These are phyloP conservation scores for Rosalia funebris DNA, from an alignment of 2,888 invertebrate species.

Conservation along the genomic window DNA sequence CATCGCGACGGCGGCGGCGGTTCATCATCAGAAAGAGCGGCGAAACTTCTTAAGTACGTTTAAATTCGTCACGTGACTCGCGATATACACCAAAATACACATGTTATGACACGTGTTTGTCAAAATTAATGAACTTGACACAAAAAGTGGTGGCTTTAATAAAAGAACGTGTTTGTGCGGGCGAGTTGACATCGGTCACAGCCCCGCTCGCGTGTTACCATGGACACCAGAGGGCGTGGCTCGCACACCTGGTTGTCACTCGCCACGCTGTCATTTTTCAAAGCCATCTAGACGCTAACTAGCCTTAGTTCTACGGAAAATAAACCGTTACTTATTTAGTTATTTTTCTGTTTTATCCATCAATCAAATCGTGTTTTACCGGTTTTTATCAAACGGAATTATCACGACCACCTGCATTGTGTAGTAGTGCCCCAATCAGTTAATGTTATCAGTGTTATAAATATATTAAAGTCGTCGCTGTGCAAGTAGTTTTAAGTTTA, in stretches of 20 bases:
- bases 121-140: slow-evolving; percentile 60
- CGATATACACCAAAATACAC: slow-evolving; percentile 45
- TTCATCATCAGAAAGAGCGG: slow-evolving; percentile 20
- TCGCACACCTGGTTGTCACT: slow-evolving; percentile 54
- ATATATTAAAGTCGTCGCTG: no score
- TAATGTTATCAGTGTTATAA: no score
- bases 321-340: slow-evolving; percentile 21
- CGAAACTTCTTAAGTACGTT: no score
- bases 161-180: slow-evolving; percentile 55
- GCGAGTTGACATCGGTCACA: slow-evolving; percentile 55
- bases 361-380: slow-evolving; percentile 12
- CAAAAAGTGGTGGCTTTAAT: slow-evolving; percentile 55
- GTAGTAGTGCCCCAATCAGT: no score
- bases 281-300: slow-evolving; percentile 27
- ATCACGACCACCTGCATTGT: no score
- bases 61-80: slow-evolving; percentile 26
- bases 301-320: slow-evolving; percentile 13
- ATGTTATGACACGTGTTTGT: slow-evolving; percentile 61
- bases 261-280: slow-evolving; percentile 33
- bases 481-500: no score
- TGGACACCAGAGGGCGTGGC: slow-evolving; percentile 58
- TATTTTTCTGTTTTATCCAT: slow-evolving; percentile 16
- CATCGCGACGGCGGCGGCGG: slow-evolving; percentile 29
- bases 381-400: slow-evolving; percentile 1
- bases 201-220: slow-evolving; percentile 58